These are phyloP conservation scores for Agrotis segetum DNA, from an alignment of 2,888 invertebrate species.

Conservation along the genomic window DNA sequence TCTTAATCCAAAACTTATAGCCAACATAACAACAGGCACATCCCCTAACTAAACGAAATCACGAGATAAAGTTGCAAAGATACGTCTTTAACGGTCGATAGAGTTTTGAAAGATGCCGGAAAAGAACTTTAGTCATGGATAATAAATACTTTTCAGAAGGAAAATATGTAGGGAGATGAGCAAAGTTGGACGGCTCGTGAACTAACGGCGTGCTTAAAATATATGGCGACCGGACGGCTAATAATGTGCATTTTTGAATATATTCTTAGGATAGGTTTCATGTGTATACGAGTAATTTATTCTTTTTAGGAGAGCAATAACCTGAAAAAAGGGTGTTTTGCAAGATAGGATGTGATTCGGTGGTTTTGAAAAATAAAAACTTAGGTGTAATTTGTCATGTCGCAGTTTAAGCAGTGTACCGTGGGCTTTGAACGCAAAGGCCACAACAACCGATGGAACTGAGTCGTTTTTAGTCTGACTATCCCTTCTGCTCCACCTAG, in stretches of 20 bases:
- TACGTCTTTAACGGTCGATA: constrained; percentile 84
- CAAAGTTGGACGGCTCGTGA: constrained; percentile 64
- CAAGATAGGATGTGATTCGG: no score
- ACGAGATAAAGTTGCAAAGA: constrained; percentile 72
- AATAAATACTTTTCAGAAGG: constrained; percentile 73
- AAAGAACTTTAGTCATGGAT: constrained; percentile 73
- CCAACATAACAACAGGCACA: constrained; percentile 17
- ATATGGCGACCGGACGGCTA: constrained; percentile 19
- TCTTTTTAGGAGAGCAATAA: neutral
- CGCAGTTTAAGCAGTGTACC: no score
- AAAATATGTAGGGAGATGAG: constrained; percentile 71
- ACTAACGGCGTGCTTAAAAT: constrained; percentile 47
- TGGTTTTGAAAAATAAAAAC: no score
- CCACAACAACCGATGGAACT: no score
- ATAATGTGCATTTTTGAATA: constrained; percentile 26
- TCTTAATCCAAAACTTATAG: neutral
- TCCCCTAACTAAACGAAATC: constrained; percentile 41
- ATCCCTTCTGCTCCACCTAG: no score
- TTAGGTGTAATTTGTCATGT: no score
- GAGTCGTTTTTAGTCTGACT: no score
- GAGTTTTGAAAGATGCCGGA: constrained; percentile 77
- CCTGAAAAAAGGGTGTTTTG: no score
- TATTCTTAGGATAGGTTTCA: neutral
- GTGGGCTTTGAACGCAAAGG: no score
- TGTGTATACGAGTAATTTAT: neutral